phyloP scores from a whole-genome alignment of 2,888 invertebrate species.

The Stenchaetothrips biformis region DNA sequence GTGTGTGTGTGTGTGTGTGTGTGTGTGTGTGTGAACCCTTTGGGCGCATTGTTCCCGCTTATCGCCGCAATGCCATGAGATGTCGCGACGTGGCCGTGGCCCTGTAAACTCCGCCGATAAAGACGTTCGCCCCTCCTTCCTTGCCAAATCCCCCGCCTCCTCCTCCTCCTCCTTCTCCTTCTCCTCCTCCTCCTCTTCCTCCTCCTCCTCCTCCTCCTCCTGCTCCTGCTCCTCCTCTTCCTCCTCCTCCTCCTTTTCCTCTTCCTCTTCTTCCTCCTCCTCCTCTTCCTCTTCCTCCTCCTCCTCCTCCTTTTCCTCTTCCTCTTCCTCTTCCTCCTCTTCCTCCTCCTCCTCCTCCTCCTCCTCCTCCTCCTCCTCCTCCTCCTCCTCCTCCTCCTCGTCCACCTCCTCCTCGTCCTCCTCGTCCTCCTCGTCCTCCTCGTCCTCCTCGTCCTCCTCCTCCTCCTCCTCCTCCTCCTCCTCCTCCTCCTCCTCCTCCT shows the following conservation, averaged over 20 bases:
- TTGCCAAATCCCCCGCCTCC: background rate
- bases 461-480: too few relatives aligned
- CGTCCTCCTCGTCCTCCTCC: too few relatives aligned
- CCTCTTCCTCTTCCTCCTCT: too few relatives aligned
- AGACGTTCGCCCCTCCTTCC: background rate
- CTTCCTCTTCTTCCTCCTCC: background rate
- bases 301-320: background rate
- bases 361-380: too few relatives aligned
- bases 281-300: background rate
- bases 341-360: too few relatives aligned
- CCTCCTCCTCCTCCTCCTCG: too few relatives aligned
- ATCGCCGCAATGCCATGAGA: conserved; percentile 8
- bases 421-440: too few relatives aligned
- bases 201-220: background rate
- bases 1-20: background rate
- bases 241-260: background rate
- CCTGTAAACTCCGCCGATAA: conserved; percentile 20
- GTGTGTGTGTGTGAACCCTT: background rate
- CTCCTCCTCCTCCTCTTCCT: background rate
- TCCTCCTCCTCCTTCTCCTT: background rate
- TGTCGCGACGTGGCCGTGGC: conserved; percentile 12
- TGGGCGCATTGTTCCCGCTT: background rate
- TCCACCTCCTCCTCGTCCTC: too few relatives aligned
- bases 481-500: too few relatives aligned
- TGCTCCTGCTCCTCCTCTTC: background rate